A percentile compares a stretch with the other conserved stretches of the same genome.
Conservation (phyloP, 2,888 invertebrate genomes). For the Plagiodera versicolora region DNA sequence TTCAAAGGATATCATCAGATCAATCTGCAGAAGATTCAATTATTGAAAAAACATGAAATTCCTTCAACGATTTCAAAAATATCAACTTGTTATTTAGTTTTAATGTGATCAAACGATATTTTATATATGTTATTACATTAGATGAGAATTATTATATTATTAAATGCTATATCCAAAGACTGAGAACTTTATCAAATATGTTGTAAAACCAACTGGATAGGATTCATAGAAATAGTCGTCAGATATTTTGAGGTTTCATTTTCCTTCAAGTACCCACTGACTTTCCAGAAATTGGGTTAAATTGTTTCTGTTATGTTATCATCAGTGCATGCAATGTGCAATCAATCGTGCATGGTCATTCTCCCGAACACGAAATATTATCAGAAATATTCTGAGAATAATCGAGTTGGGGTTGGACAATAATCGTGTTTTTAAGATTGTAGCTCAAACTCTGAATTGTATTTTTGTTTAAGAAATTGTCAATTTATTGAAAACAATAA, state of each 20-base stretch:
- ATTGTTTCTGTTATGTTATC: not conserved
- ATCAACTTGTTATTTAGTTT: not conserved
- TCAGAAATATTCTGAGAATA: not conserved
- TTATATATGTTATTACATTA: not conserved
- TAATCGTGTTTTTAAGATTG: conserved; percentile 19
- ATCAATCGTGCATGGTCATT: not conserved
- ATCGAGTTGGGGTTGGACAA: conserved; percentile 34
- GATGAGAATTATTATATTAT: not conserved
- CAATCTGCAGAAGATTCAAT: too few relatives aligned
- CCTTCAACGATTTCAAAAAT: too few relatives aligned
- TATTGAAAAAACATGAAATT: too few relatives aligned
- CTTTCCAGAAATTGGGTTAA: not conserved
- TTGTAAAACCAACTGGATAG: conserved; percentile 24
- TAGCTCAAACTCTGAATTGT: conserved; percentile 1
- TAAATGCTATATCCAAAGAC: conserved; percentile 8
- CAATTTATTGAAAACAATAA: conserved; percentile 34
- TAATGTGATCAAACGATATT: not conserved
- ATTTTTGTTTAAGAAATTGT: conserved; percentile 30
- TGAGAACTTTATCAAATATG: conserved; percentile 29
- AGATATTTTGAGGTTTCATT: not conserved
- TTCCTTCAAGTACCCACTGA: not conserved
- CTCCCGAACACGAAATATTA: not conserved
- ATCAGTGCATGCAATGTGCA: not conserved
- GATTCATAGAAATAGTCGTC: not conserved
- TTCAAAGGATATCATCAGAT: too few relatives aligned